These are phyloP conservation scores for Brachionus angularis DNA, from an alignment of 1,140 invertebrate genomes.

Conservation along the genomic window DNA sequence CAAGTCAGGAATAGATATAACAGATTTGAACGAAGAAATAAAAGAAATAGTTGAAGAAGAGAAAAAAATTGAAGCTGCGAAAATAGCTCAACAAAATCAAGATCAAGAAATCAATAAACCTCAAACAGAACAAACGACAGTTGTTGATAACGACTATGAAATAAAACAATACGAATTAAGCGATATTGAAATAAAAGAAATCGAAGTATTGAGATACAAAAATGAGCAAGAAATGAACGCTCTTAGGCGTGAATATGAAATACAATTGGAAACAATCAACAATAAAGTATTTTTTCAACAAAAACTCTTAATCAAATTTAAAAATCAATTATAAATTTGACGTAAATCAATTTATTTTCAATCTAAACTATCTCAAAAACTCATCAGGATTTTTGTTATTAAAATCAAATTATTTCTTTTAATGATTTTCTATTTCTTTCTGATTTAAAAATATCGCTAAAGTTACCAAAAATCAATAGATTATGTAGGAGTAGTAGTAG, in stretches of 20 bases:
- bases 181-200: constrained; percentile 36
- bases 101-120: not conserved
- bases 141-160: no score
- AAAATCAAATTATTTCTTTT: no score
- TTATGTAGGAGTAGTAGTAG: no score
- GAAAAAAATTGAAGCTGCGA: not conserved
- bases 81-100: constrained; percentile 4
- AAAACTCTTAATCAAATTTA: no score
- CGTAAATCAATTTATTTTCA: no score
- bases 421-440: no score
- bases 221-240: constrained; percentile 1
- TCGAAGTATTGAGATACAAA: constrained; percentile 36
- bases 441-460: no score
- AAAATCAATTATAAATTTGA: no score
- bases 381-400: no score
- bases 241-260: constrained; percentile 23
- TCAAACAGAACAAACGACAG: constrained; percentile 3
- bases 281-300: constrained; percentile 10
- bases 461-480: no score
- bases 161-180: not conserved
- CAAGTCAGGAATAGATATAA: constrained; percentile 27
- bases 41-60: constrained; percentile 28
- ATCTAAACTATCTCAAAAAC: no score
- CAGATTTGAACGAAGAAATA: not conserved
- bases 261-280: constrained; percentile 10